Evolutionary conservation across 2,888 invertebrate species (phyloP), one percentile per base, ranked within the genome.

Genomic region (Andrena praecox): DNA sequence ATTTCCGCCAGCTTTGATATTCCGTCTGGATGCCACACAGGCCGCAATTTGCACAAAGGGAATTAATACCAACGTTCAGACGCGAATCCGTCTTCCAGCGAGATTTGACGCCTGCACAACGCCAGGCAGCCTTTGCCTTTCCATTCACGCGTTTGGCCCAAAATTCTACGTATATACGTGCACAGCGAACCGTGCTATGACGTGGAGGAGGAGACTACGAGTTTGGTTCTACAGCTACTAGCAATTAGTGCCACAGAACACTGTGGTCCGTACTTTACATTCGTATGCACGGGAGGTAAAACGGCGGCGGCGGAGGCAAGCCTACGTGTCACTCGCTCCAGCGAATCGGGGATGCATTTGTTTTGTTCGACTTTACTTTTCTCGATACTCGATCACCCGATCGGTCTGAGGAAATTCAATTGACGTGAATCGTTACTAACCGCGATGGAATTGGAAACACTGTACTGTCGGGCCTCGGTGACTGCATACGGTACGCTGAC

Each of bases 261-360:
- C 29, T 76, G 60, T 64, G 75, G 69, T 52, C 66, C 71, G 60
- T 52, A 70, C 77, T 85, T 85, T 84, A 60, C 84, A 80, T 87
- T 80, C 76, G 82, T 85, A 87, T 82, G 80, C 82, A 84, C 77
- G 81, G 71, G 75, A 67, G 72, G 82, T 56, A 79, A 86, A 86
- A 81, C 82, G 83, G 52, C 62, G 75, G 35, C 48, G 63, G 72
- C 42, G 27, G 20, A 33, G 60, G 6, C 29, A 3, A 16, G 16
- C n/a, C 31, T 70, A 29, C 52, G 35, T 70, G 62, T 16, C 24
- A 24, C 48, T 10, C 54, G 7, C 24, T 5, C 2, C 16, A 4
- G 16, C 33, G 42, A n/a, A 48, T 70, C 50, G 60, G 12, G 71
- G 10, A 75, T 52, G 20, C 69, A 48, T 27, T 56, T 76, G 31